Conservation (phyloP, 2,888 invertebrate genomes). For the Scaptomyza flava region DNA sequence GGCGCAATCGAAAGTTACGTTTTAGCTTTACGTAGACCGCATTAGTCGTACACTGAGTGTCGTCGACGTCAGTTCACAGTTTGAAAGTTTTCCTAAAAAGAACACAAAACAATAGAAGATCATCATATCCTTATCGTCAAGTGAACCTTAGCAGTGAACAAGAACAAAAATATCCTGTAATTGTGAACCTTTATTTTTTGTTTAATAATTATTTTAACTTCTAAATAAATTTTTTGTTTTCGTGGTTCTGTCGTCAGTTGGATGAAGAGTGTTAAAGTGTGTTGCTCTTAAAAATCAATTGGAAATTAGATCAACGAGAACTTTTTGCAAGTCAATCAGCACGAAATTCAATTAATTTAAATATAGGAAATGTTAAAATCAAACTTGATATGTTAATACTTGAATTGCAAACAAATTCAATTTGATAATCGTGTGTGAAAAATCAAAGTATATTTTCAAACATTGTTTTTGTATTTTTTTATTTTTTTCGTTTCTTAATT, state of each 20-base stretch:
- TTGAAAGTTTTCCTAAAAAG: slow-evolving; percentile 17
- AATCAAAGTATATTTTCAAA: slow-evolving; percentile 13
- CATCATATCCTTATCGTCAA: not conserved
- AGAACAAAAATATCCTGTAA: not conserved
- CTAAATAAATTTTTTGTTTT: too few relatives aligned
- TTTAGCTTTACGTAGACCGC: slow-evolving; percentile 71
- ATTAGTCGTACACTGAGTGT: slow-evolving; percentile 69
- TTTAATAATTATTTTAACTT: not conserved
- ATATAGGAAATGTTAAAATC: not conserved
- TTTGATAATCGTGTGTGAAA: slow-evolving; percentile 4
- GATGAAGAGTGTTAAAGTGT: not conserved
- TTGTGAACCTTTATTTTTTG: not conserved
- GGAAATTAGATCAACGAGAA: slow-evolving; percentile 8
- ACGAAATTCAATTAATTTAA: not conserved
- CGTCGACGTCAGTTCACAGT: slow-evolving; percentile 67
- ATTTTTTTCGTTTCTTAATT: too few relatives aligned
- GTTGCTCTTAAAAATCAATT: not conserved
- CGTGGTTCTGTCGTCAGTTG: too few relatives aligned
- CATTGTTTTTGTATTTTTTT: not conserved
- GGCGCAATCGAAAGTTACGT: slow-evolving; percentile 79
- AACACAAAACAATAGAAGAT: not conserved
- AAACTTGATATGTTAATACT: not conserved
- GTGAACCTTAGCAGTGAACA: not conserved
- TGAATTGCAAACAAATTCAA: slow-evolving; percentile 7
- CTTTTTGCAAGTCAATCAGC: not conserved